Base-by-base conservation (phyloP, 2,888 invertebrate species). In the Tenodera sinensis region DNA sequence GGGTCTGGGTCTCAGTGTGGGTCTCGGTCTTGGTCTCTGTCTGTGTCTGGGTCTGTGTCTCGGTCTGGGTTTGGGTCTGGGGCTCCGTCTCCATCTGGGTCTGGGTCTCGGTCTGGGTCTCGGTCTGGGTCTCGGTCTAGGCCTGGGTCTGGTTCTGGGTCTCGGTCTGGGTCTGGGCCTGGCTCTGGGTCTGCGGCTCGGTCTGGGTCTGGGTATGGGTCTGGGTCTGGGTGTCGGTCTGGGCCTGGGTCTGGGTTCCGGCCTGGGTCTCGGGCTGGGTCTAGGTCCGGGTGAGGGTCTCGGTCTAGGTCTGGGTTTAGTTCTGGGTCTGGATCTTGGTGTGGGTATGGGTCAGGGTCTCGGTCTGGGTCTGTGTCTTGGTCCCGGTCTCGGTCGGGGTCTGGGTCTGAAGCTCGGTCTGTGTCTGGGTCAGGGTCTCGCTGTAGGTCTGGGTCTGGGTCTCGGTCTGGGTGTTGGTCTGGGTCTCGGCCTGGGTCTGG, bases 41-140 rank as follows among this genome's bases (percentile, higher is more conserved):
- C n/a, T 89, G 90, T 28, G 89, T 88, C 89, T 90, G 91, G 84
- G 88, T 90, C 89, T 91, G 92, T 84, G 91, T 91, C 91, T 92
- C 91, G 90, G 91, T 91, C 90, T 92, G 92, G 90, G 91, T 91
- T 91, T 93, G 93, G 15, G 85, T 12, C 28, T 90, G 85, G 34
- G 83, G 30, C 14, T 88, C 12, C 83, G 28, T 42, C 90, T 90
- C 90, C 90, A 88, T 88, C 88, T 88, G 87, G 30, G 27, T 90
- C 89, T 91, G 91, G 86, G 90, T 90, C 90, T 91, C 90, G 85
- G 90, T 89, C 91, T 91, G 91, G 47, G 87, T 90, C 89, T 91
- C 91, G 83, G 89, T 89, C 85, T 91, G 92, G 82, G 90, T 90
- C 91, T 89, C 91, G 90, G 91, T 91, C 90, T 92, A 92, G 90